phyloP scores from a whole-genome alignment of 2,888 invertebrate species.

The Spialia ferax region DNA sequence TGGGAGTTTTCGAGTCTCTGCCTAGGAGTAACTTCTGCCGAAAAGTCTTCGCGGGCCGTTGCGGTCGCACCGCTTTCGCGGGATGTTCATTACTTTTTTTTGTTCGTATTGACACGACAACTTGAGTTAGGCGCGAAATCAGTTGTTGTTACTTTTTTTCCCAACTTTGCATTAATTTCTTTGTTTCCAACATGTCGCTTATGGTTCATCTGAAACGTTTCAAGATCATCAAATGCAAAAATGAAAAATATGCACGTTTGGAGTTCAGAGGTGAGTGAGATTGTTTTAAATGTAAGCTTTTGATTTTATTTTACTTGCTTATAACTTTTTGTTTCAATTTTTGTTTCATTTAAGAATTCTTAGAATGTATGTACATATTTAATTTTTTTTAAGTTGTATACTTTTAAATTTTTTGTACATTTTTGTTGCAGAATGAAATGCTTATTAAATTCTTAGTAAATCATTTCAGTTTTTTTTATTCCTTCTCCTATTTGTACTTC shows the following conservation, averaged over 20 bases:
- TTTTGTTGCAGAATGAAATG: no score
- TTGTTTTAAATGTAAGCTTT: background rate
- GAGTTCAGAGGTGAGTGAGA: conserved; percentile 91
- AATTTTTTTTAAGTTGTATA: no score
- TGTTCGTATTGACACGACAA: background rate
- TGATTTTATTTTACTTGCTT: conserved; percentile 2
- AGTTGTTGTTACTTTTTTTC: background rate
- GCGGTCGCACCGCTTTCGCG: conserved; percentile 26
- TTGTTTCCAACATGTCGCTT: conserved; percentile 87
- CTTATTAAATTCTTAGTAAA: no score
- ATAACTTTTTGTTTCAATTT: background rate
- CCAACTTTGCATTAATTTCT: background rate
- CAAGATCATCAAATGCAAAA: conserved; percentile 89
- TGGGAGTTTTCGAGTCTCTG: conserved; percentile 15
- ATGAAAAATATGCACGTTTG: conserved; percentile 89
- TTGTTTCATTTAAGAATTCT: no score
- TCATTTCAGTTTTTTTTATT: no score
- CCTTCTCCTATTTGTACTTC: no score
- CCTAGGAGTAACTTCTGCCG: conserved; percentile 40
- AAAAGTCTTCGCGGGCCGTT: conserved; percentile 26
- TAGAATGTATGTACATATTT: no score
- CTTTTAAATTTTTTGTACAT: no score
- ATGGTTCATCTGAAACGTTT: conserved; percentile 89
- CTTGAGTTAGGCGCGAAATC: conserved; percentile 1
- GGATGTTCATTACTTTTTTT: conserved; percentile 7